Evolutionary conservation across 2,797 vertebrate genomes (phyloP).

Genomic region (Petrocephalus schoutedeni): DNA sequence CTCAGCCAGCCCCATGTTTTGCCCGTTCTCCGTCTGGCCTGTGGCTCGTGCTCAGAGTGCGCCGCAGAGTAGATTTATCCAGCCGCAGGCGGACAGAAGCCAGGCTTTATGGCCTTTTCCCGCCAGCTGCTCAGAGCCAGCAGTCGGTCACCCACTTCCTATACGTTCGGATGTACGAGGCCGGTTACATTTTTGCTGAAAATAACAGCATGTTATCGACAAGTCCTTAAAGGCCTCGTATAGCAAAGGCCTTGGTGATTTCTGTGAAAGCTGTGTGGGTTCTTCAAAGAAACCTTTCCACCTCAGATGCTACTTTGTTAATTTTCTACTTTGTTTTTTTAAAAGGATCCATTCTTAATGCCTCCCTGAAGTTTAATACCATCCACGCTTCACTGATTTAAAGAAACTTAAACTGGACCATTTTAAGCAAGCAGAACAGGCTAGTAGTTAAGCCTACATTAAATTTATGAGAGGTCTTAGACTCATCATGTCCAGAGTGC

Average conservation of each 20-base stretch:
- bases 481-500: background rate
- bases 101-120: background rate
- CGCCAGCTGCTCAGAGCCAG: background rate
- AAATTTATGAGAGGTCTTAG: background rate
- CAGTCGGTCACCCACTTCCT: background rate
- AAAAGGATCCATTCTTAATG: background rate
- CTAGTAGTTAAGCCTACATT: background rate
- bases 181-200: background rate
- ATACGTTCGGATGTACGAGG: background rate
- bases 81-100: background rate
- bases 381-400: background rate
- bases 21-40: background rate
- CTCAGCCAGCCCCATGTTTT: background rate
- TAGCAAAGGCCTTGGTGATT: background rate
- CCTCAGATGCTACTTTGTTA: background rate
- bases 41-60: background rate
- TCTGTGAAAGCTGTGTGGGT: background rate
- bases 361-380: background rate
- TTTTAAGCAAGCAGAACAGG: background rate
- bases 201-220: background rate
- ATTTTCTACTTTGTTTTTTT: background rate
- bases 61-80: constrained; percentile 8
- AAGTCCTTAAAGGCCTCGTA: background rate
- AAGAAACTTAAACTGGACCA: background rate
- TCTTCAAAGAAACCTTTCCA: background rate